A percentile compares a stretch with the other conserved stretches of the same genome.
Conservation (phyloP, 2,888 invertebrate species). For the Ochlodes sylvanus region DNA sequence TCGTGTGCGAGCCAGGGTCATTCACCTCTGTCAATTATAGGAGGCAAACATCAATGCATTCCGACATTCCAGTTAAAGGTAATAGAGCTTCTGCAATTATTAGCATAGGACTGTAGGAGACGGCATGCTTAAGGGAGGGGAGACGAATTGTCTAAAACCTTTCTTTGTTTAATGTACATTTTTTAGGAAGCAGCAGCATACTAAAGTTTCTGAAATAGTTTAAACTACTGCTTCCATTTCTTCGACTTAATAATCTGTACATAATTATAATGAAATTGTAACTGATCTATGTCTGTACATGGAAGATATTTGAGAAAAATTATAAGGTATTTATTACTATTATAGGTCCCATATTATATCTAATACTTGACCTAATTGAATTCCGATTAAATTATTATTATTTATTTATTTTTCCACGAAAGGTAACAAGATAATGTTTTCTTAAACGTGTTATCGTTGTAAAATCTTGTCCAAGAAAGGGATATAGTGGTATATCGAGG, state of each 20-base stretch:
- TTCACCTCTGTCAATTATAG: slow-evolving; percentile 35
- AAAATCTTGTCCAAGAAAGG: slow-evolving; percentile 46
- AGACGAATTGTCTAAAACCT: slow-evolving; percentile 48
- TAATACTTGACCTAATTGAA: too few relatives aligned
- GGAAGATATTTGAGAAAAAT: too few relatives aligned
- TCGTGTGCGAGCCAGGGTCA: slow-evolving; percentile 23
- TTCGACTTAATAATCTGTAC: too few relatives aligned
- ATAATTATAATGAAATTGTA: too few relatives aligned
- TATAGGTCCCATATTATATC: too few relatives aligned
- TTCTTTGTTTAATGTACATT: too few relatives aligned
- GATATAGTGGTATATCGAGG: slow-evolving; percentile 56
- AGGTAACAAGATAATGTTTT: background rate
- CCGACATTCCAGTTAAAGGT: slow-evolving; percentile 32
- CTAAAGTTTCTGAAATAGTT: too few relatives aligned
- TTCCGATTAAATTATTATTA: too few relatives aligned
- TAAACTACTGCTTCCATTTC: too few relatives aligned
- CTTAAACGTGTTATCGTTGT: slow-evolving; percentile 12
- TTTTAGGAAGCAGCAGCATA: too few relatives aligned
- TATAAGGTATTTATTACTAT: too few relatives aligned
- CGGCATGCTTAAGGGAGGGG: background rate
- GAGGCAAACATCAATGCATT: slow-evolving; percentile 32
- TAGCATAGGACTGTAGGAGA: slow-evolving; percentile 10
- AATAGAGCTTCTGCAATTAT: slow-evolving; percentile 34
- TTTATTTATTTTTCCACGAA: background rate
- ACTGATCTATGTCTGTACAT: too few relatives aligned